Percentiles rank a stretch among this genome's conserved stretches.
Conservation (phyloP, 2,888 invertebrate species). For the Macaria liturata region DNA sequence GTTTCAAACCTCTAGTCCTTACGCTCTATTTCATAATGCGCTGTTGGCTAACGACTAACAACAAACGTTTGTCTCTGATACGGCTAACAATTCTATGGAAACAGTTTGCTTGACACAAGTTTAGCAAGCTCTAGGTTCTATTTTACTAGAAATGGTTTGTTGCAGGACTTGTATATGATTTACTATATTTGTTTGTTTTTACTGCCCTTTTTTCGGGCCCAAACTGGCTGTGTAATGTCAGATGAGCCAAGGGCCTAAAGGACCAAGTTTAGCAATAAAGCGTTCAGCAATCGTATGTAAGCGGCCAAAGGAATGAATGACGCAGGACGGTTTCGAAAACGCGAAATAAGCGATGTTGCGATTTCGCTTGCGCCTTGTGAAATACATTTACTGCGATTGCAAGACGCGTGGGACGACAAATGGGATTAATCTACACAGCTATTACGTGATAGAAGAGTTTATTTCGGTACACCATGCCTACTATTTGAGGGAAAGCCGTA, state of each 20-base stretch:
- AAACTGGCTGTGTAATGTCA: too few species aligned
- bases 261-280: constrained; percentile 29
- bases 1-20: constrained; percentile 51
- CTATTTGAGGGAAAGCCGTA: not conserved
- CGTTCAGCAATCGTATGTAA: constrained; percentile 43
- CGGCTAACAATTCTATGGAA: constrained; percentile 22
- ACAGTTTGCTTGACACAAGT: too few species aligned
- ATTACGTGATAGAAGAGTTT: constrained; percentile 42
- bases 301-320: constrained; percentile 70
- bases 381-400: constrained; percentile 74
- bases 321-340: constrained; percentile 81
- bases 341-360: constrained; percentile 80
- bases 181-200: too few species aligned
- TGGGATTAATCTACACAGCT: constrained; percentile 70
- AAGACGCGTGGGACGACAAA: constrained; percentile 76
- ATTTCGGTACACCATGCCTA: constrained; percentile 19
- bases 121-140: too few species aligned
- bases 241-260: constrained; percentile 41
- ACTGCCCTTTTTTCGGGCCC: too few species aligned
- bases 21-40: constrained; percentile 73
- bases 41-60: constrained; percentile 68
- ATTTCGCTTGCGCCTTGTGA: constrained; percentile 69
- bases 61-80: constrained; percentile 57
- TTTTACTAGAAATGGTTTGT: too few species aligned
- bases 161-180: too few species aligned